phyloP scores from a whole-genome alignment of 2,113 vertebrate genomes.

The Peucedramus taeniatus region DNA sequence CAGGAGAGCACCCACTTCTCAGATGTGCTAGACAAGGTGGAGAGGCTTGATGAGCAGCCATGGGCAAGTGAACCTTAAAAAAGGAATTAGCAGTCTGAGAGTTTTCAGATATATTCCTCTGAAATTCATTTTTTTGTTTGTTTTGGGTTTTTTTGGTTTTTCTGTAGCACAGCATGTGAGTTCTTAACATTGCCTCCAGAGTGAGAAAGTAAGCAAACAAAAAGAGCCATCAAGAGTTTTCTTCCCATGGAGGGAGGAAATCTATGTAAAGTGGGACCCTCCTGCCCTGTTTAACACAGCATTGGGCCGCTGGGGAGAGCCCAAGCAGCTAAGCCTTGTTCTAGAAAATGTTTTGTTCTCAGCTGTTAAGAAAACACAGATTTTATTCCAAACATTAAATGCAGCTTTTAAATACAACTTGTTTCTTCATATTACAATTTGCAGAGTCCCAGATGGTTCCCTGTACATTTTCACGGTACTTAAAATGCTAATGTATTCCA shows the following conservation, averaged over 20 bases:
- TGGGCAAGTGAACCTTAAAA: not conserved
- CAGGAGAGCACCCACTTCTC: not conserved
- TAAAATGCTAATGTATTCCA: constrained; percentile 77
- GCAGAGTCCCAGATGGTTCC: constrained; percentile 68
- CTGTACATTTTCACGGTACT: not conserved
- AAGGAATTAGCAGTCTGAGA: not conserved
- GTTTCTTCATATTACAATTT: constrained; percentile 50
- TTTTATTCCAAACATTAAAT: constrained; percentile 50
- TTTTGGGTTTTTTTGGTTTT: not conserved
- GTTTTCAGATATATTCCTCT: not conserved
- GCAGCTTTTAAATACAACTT: constrained; percentile 53
- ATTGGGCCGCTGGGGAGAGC: accelerated
- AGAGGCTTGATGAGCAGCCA: not conserved
- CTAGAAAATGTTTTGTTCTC: constrained; percentile 45
- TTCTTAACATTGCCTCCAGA: not conserved
- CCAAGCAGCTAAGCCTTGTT: not conserved
- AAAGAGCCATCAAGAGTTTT: not conserved
- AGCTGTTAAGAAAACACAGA: constrained; percentile 46
- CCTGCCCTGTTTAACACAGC: not conserved
- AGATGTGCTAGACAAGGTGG: not conserved
- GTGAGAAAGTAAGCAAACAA: not conserved
- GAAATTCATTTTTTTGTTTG: not conserved
- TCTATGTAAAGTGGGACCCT: not conserved
- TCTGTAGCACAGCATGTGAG: accelerated
- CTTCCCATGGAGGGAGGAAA: not conserved